A percentile compares a stretch with the other conserved stretches of the same genome.
phyloP scores from a whole-genome alignment of 1,140 invertebrate species.

The Trichoplusia ni region DNA sequence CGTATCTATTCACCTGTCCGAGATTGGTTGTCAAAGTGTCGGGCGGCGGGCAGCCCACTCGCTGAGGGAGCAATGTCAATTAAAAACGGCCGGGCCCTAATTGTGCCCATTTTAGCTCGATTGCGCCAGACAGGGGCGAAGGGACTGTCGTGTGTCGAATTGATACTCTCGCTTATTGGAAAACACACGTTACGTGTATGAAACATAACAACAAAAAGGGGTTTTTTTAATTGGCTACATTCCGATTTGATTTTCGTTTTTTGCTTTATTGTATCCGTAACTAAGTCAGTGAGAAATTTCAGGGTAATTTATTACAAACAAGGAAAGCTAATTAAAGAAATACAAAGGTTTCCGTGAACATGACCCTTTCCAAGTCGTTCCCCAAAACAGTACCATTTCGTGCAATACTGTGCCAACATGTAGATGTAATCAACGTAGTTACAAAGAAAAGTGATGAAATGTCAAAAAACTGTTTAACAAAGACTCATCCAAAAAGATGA shows the following conservation, averaged over 20 bases:
- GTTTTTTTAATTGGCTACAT: background rate
- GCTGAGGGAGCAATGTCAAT: slow-evolving; percentile 62
- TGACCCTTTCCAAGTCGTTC: no score
- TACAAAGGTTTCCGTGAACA: no score
- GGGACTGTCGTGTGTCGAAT: slow-evolving; percentile 33
- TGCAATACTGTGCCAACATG: no score
- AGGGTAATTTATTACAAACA: no score
- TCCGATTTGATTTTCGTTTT: background rate
- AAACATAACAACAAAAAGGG: no score
- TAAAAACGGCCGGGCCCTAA: slow-evolving; percentile 66
- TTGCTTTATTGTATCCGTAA: no score
- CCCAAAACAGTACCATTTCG: no score
- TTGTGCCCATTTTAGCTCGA: slow-evolving; percentile 66
- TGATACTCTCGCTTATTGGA: slow-evolving; percentile 7
- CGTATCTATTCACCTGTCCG: background rate
- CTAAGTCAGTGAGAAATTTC: no score
- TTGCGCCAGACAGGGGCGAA: slow-evolving; percentile 45
- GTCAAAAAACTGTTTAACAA: background rate
- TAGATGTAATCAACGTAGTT: no score
- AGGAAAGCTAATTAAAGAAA: no score
- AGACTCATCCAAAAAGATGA: background rate
- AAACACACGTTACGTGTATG: slow-evolving; percentile 7
- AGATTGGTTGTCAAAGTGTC: slow-evolving; percentile 40
- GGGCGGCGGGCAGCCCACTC: slow-evolving; percentile 10
- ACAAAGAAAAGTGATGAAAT: no score